Evolutionary conservation across 2,113 vertebrate species (phyloP).

Genomic region (Cebidichthys violaceus): DNA sequence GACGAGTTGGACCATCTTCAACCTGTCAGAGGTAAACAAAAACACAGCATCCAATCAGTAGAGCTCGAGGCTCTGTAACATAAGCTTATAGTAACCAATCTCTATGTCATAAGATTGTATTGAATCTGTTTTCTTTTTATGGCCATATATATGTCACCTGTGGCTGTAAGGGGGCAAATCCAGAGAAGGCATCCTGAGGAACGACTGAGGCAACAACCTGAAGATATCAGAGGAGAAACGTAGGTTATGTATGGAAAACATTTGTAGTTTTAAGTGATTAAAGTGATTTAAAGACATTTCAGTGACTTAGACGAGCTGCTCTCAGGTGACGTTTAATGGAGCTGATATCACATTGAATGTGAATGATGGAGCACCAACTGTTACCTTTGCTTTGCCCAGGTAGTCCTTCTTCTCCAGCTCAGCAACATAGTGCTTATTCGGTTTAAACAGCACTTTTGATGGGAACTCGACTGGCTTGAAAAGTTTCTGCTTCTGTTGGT

Average conservation of each 20-base stretch:
- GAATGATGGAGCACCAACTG: not conserved
- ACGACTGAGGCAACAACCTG: slow-evolving; percentile 95
- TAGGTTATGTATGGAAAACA: not conserved
- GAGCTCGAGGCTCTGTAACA: not conserved
- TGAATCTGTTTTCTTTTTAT: not conserved
- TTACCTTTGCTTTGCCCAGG: slow-evolving; percentile 94
- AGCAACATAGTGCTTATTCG: slow-evolving; percentile 94
- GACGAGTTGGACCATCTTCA: slow-evolving; percentile 81
- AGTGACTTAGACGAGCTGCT: not conserved
- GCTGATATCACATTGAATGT: not conserved
- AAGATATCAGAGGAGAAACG: slow-evolving; percentile 5
- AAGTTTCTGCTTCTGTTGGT: slow-evolving; percentile 90
- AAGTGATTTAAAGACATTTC: no score
- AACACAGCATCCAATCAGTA: slow-evolving; percentile 23
- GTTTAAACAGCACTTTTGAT: slow-evolving; percentile 88
- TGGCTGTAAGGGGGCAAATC: slow-evolving; percentile 95
- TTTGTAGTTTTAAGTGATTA: not conserved
- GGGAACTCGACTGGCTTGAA: slow-evolving; percentile 87
- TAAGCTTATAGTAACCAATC: not conserved
- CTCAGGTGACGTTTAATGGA: not conserved
- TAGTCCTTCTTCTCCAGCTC: slow-evolving; percentile 97
- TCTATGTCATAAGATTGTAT: slow-evolving; percentile 5
- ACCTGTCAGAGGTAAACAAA: slow-evolving; percentile 65
- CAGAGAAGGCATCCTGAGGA: slow-evolving; percentile 92
- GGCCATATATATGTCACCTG: slow-evolving; percentile 81